Evolutionary conservation across 2,113 vertebrate genomes (phyloP).

Genomic region (Cheirogaleus medius): DNA sequence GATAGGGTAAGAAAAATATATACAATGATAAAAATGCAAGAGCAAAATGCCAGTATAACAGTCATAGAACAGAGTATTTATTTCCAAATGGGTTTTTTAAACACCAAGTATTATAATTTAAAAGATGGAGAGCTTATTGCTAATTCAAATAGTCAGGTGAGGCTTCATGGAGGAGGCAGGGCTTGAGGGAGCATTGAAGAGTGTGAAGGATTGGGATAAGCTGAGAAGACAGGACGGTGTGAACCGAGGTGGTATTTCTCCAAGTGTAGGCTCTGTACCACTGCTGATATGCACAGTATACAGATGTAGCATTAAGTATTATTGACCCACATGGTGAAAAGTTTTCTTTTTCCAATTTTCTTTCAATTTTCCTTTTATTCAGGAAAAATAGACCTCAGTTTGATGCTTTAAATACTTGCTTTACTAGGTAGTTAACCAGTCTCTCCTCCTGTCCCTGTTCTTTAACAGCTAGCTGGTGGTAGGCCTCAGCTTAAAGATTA

Average conservation of each 20-base stretch:
- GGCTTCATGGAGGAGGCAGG: not conserved
- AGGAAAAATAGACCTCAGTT: not conserved
- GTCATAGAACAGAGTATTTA: not conserved
- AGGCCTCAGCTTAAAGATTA: not conserved
- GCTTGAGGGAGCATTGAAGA: not conserved
- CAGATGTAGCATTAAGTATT: not conserved
- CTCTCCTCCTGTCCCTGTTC: not conserved
- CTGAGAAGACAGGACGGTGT: not conserved
- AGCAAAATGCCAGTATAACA: not conserved
- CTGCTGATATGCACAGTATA: not conserved
- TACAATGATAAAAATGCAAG: not conserved
- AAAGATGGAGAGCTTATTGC: not conserved
- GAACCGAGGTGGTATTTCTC: not conserved
- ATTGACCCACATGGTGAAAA: not conserved
- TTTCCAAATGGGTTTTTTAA: not conserved
- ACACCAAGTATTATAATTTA: not conserved
- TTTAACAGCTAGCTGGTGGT: not conserved
- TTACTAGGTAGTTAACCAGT: not conserved
- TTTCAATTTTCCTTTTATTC: not conserved
- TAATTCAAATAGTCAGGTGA: not conserved
- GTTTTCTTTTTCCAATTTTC: not conserved
- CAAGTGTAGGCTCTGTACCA: not conserved
- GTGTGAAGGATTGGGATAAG: not conserved
- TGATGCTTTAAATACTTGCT: not conserved
- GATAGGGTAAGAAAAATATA: not conserved